Base-by-base conservation (phyloP, 2,888 invertebrate species). In the Chaetogeoica ovagalla region DNA sequence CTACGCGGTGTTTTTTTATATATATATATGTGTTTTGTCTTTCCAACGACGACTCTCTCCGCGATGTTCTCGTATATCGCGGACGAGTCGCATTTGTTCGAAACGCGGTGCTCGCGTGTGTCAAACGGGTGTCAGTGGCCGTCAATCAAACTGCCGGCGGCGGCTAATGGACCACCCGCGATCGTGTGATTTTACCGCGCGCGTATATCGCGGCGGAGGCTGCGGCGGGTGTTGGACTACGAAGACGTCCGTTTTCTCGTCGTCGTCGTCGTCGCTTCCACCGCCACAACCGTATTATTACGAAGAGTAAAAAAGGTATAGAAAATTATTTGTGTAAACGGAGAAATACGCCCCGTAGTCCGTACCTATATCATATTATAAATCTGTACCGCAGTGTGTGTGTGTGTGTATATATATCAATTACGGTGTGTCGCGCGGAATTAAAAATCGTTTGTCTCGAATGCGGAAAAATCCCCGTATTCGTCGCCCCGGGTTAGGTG, bases 41-140 rank as follows among this genome's bases (percentile, higher is more conserved):
- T 4, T 30, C 30, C 30, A 30, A 30, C 30, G 30, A 2, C 30
- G 1, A 4, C 5, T n/a, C 17, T 30, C 48, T 30, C 9, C 23
- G 21, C n/a, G 2, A 39, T 59, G 15, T 55, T 57, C 21, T 43
- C 23, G 48, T 30, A 19, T 43, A 9, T 1, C 43, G 43, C 43
- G 43, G 77, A 77, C 77, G 17, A 70, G 77, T 77, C 77, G 69
- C 77, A 77, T 77, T 77, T 77, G 77, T 62, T 77, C 77, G 2
- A 17, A 77, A 62, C 69, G 73, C 30, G 30, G 30, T 30, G 30
- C 30, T 30, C 30, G 30, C 7, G 69, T 77, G 76, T 77, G 77
- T 69, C 77, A 66, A 76, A 68, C 68, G 66, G 48, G 66, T 68
- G 75, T 76, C 75, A 76, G 75, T 75, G 59, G 66, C 75, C 59